phyloP scores from a whole-genome alignment of 2,113 vertebrate species.

The Dicaeum eximium region DNA sequence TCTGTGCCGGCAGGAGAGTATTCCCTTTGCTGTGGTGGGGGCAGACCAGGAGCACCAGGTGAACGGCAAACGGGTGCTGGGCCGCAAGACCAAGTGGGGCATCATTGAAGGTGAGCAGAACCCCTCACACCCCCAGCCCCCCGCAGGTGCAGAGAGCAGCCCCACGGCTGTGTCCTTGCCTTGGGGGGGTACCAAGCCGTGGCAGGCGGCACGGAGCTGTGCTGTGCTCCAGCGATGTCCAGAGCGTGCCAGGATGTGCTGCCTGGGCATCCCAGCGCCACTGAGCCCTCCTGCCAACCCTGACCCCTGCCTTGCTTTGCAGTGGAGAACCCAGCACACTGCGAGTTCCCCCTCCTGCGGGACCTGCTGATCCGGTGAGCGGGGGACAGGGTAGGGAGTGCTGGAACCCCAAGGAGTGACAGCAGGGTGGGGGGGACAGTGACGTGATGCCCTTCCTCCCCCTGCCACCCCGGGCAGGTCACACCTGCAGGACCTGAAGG shows the following conservation, averaged over 20 bases:
- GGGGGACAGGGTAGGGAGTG: rapidly evolving
- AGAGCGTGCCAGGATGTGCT: rapidly evolving
- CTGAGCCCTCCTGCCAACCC: neutral
- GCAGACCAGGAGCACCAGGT: constrained; percentile 91
- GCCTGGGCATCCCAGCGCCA: rapidly evolving
- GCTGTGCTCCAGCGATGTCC: neutral
- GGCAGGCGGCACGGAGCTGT: neutral
- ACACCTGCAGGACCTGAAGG: constrained; percentile 95
- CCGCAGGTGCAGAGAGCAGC: rapidly evolving
- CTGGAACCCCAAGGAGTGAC: rapidly evolving
- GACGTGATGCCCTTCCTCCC: neutral
- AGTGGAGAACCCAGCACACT: constrained; percentile 92
- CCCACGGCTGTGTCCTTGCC: neutral
- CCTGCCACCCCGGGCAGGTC: constrained; percentile 61
- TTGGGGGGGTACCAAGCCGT: neutral
- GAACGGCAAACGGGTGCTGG: constrained; percentile 89
- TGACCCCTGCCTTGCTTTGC: constrained; percentile 31
- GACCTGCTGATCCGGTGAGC: constrained; percentile 94
- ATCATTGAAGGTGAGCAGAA: constrained; percentile 86
- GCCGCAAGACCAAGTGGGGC: constrained; percentile 96
- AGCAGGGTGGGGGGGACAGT: rapidly evolving
- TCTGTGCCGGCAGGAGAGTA: constrained; percentile 76
- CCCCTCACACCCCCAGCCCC: neutral
- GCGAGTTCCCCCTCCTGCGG: constrained; percentile 88
- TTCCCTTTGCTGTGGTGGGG: constrained; percentile 94